phyloP scores from a whole-genome alignment of 2,797 vertebrate genomes.

The Coracias cyanogaster region DNA sequence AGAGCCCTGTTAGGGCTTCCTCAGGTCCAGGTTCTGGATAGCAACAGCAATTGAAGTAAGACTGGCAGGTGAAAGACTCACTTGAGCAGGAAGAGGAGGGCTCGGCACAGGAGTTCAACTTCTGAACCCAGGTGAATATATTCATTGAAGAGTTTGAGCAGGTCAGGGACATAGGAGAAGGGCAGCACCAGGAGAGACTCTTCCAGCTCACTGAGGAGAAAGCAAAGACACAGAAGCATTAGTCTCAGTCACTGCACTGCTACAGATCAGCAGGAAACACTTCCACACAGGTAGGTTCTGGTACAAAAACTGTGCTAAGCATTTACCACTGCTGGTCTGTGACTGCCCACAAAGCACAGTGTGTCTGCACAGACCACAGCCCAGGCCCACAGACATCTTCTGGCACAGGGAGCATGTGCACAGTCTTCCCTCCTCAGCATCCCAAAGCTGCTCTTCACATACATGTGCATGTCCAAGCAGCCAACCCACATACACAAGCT shows the following conservation, averaged over 20 bases:
- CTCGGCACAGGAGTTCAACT: slow-evolving; percentile 92
- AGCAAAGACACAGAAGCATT: neutral
- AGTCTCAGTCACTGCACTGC: neutral
- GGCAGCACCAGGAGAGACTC: slow-evolving; percentile 94
- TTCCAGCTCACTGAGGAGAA: slow-evolving; percentile 89
- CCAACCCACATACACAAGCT: neutral
- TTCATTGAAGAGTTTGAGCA: slow-evolving; percentile 87
- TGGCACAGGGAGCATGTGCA: neutral
- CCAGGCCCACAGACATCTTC: neutral
- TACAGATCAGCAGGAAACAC: neutral
- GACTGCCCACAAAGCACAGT: neutral
- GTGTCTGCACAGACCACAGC: neutral
- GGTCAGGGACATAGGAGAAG: slow-evolving; percentile 90
- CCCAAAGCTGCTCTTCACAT: neutral
- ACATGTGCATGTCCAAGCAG: neutral
- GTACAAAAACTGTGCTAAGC: neutral
- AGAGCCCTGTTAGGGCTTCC: neutral
- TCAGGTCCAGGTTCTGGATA: neutral
- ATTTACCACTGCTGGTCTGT: neutral
- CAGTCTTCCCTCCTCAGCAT: neutral
- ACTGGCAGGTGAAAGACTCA: slow-evolving; percentile 42
- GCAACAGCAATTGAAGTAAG: neutral
- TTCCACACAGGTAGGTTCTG: neutral
- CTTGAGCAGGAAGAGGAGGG: slow-evolving; percentile 96
- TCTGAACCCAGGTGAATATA: slow-evolving; percentile 87